A percentile compares a stretch with the other conserved stretches of the same genome.
These are phyloP conservation scores for Ornithoptera priamus DNA, from an alignment of 2,888 invertebrate genomes.

Conservation along the genomic window DNA sequence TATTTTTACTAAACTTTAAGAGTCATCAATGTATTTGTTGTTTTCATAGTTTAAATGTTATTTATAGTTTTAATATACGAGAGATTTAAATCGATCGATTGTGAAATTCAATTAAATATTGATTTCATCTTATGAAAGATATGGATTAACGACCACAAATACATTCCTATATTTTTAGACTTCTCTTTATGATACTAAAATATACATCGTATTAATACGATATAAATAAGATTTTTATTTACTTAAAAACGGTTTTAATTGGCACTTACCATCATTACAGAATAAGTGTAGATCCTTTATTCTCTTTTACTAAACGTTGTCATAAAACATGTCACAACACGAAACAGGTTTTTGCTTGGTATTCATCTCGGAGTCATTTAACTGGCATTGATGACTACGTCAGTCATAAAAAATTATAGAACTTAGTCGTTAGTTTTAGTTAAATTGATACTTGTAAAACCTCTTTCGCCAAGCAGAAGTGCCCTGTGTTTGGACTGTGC, in stretches of 20 bases:
- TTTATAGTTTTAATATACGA: too few relatives aligned
- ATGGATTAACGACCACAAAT: too few relatives aligned
- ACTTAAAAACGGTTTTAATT: conserved; percentile 13
- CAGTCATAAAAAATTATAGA: conserved; percentile 10
- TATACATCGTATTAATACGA: background rate
- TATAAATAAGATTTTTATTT: conserved; percentile 16
- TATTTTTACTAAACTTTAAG: too few relatives aligned
- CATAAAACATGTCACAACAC: background rate
- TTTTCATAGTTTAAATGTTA: too few relatives aligned
- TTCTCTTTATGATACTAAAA: too few relatives aligned
- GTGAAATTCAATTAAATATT: too few relatives aligned
- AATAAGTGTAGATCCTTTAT: background rate
- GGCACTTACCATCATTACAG: conserved; percentile 13
- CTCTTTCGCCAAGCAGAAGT: background rate
- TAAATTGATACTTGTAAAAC: conserved; percentile 6
- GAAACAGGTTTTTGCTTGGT: conserved; percentile 16
- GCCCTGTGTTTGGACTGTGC: background rate
- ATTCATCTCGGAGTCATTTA: conserved; percentile 16
- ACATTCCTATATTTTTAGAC: too few relatives aligned
- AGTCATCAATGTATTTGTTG: too few relatives aligned
- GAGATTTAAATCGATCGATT: too few relatives aligned
- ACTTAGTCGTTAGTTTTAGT: conserved; percentile 14
- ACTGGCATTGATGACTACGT: conserved; percentile 6
- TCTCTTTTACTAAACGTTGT: background rate
- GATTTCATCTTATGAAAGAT: too few relatives aligned